phyloP scores from a whole-genome alignment of 2,888 invertebrate species.

The Drosophila neoperkinsi region DNA sequence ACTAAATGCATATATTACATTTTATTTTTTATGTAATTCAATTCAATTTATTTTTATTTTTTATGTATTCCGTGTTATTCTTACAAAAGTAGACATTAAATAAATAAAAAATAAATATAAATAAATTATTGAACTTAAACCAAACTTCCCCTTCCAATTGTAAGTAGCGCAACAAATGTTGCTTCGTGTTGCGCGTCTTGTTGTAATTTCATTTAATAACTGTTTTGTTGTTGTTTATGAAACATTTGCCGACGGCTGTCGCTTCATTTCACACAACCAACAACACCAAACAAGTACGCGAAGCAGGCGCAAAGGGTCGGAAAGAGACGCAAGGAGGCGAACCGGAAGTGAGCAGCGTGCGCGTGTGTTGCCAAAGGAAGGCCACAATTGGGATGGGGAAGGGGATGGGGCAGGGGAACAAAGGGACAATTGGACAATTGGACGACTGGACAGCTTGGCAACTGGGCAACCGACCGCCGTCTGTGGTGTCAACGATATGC shows the following conservation, averaged over 20 bases:
- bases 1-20: not conserved
- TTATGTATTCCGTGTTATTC: not conserved
- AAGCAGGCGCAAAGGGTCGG: not conserved
- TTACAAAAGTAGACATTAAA: not conserved
- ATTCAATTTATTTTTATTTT: not conserved
- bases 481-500: constrained; percentile 69
- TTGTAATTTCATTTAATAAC: constrained; percentile 76
- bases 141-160: not conserved
- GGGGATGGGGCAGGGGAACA: not conserved
- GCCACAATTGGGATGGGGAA: not conserved
- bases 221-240: constrained; percentile 77
- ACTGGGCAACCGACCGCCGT: constrained; percentile 62
- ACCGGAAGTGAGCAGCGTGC: constrained; percentile 63
- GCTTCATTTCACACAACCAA: constrained; percentile 68
- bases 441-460: constrained; percentile 38
- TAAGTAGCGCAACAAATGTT: constrained; percentile 53
- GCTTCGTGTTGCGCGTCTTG: constrained; percentile 52
- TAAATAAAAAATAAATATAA: not conserved
- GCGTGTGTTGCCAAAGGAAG: constrained; percentile 48
- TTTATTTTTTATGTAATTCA: not conserved
- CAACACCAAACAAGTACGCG: constrained; percentile 23
- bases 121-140: not conserved
- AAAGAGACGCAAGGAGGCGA: constrained; percentile 6
- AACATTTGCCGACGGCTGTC: constrained; percentile 77
- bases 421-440: constrained; percentile 48